A percentile compares a stretch with the other conserved stretches of the same genome.
Evolutionary conservation across 1,140 invertebrate genomes (phyloP).

Genomic region (Cotesia vestalis): DNA sequence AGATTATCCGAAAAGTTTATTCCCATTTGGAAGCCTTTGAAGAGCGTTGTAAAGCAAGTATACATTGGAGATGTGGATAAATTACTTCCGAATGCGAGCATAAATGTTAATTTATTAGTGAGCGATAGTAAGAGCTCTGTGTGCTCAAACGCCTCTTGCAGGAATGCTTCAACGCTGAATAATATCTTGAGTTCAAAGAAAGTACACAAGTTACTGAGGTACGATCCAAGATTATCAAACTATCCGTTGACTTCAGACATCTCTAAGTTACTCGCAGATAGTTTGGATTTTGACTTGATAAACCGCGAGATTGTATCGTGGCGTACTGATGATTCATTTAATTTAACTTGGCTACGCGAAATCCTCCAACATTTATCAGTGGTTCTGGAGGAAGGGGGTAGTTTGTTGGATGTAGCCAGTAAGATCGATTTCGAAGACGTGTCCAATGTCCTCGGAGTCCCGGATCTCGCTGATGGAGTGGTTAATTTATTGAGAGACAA

Average conservation of each 20-base stretch:
- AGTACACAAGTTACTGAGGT: slow-evolving; percentile 49
- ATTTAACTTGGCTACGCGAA: slow-evolving; percentile 55
- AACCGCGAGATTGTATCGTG: slow-evolving; percentile 45
- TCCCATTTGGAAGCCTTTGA: slow-evolving; percentile 54
- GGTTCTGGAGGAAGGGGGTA: slow-evolving; percentile 53
- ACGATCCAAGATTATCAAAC: slow-evolving; percentile 49
- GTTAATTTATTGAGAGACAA: slow-evolving; percentile 58
- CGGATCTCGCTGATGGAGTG: slow-evolving; percentile 55
- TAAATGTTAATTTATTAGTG: slow-evolving; percentile 56
- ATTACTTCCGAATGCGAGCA: slow-evolving; percentile 50
- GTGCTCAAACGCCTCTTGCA: slow-evolving; percentile 40
- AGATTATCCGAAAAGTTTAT: slow-evolving; percentile 48
- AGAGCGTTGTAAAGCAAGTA: slow-evolving; percentile 46
- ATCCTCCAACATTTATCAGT: slow-evolving; percentile 50
- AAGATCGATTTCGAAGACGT: slow-evolving; percentile 59
- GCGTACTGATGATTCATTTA: slow-evolving; percentile 46
- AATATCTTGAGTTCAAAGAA: slow-evolving; percentile 50
- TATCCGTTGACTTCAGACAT: slow-evolving; percentile 50
- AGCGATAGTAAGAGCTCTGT: slow-evolving; percentile 39
- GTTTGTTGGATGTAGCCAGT: slow-evolving; percentile 56
- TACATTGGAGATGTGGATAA: slow-evolving; percentile 39
- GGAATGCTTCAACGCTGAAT: slow-evolving; percentile 41
- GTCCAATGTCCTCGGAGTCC: slow-evolving; percentile 51
- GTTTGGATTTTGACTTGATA: slow-evolving; percentile 54
- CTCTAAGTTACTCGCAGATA: slow-evolving; percentile 46